phyloP scores from a whole-genome alignment of 2,113 vertebrate species.

The Eidolon helvum region DNA sequence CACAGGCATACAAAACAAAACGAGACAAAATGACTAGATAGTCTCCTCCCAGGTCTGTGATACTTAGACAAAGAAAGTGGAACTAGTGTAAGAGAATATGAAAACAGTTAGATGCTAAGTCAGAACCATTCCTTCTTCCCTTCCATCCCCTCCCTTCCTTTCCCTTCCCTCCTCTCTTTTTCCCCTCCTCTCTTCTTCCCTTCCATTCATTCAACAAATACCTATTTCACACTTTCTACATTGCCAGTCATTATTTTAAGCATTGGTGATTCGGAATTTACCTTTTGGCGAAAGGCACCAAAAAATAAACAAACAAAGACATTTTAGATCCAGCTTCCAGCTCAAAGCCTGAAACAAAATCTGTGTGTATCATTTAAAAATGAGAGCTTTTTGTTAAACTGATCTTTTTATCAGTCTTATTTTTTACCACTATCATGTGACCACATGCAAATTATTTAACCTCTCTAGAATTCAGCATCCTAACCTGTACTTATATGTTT shows the following conservation, averaged over 20 bases:
- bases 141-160: no score
- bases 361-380: background rate
- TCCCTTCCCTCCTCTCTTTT: fast-evolving
- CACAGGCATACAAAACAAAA: background rate
- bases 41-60: background rate
- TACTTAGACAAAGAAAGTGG: background rate
- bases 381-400: background rate
- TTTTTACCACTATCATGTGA: background rate
- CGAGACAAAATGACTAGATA: background rate
- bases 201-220: background rate
- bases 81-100: background rate
- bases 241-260: background rate
- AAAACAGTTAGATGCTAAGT: background rate
- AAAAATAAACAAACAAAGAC: background rate
- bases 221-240: background rate
- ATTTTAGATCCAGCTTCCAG: background rate
- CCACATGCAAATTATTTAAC: background rate
- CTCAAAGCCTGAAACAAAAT: background rate
- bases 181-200: no score
- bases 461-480: background rate
- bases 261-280: background rate
- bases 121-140: background rate
- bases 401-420: background rate
- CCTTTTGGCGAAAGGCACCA: background rate
- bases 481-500: background rate